Base-by-base conservation (phyloP, 2,888 invertebrate genomes). In the Agapostemon virescens region DNA sequence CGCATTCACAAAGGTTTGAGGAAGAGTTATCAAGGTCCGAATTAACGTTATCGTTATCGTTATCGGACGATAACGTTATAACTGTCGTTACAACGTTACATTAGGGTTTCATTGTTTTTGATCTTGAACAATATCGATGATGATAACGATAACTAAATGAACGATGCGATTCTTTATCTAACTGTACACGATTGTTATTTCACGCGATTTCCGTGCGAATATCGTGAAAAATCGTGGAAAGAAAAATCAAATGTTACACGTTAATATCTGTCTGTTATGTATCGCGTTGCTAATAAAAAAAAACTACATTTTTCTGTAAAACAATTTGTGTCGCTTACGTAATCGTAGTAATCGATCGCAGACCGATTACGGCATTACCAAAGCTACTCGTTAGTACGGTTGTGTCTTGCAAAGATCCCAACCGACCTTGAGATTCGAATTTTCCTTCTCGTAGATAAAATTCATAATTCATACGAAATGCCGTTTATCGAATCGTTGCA, bases 1-100 rank as follows among this genome's bases (percentile, higher is more conserved):
- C 13, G 42, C 5, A 72, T 83, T n/a, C 75, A 80, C 9, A 83
- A 79, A 58, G n/a, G 20, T 26, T 38, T 67, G n/a, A 76, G 77
- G 36, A 79, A 77, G 20, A 69, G 26, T 20, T 20, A 38, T 17
- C 82, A 55, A 58, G 64, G 40, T 26, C 6, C 17, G 33, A 74
- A 69, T 20, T 69, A 74, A 61, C 23, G 11, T n/a, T n/a, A n/a
- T n/a, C n/a, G n/a, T n/a, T n/a, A n/a, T n/a, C n/a, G n/a, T n/a
- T n/a, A n/a, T n/a, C n/a, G n/a, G n/a, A n/a, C n/a, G n/a, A n/a
- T n/a, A n/a, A n/a, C n/a, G n/a, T n/a, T n/a, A n/a, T n/a, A n/a
- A n/a, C n/a, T n/a, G n/a, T n/a, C n/a, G n/a, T n/a, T n/a, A n/a
- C n/a, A n/a, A n/a, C n/a, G n/a, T n/a, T n/a, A n/a, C n/a, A n/a